A percentile compares a stretch with the other conserved stretches of the same genome.
phyloP scores from a whole-genome alignment of 2,113 vertebrate species.

The Charina bottae region DNA sequence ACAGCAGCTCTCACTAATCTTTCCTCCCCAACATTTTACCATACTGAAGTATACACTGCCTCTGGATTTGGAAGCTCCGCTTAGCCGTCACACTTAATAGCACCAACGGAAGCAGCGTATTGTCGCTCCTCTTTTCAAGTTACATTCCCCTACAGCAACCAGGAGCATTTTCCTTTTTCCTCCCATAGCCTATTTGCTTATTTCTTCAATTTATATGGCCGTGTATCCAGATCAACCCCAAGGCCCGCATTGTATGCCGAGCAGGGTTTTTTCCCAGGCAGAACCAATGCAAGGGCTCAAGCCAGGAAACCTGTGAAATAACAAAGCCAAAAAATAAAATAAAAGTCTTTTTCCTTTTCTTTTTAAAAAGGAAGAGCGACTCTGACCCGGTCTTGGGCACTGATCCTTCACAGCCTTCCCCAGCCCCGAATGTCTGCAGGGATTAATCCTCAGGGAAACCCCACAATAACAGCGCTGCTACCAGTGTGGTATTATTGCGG shows the following conservation, averaged over 20 bases:
- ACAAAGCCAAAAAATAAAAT: neutral
- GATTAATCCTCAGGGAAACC: neutral
- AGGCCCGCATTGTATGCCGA: neutral
- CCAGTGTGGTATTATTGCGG: neutral
- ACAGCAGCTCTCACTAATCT: too few species aligned
- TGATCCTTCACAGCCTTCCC: neutral
- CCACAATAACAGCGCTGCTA: neutral
- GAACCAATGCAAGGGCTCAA: neutral
- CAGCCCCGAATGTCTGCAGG: too few species aligned
- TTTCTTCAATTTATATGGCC: neutral
- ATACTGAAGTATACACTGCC: neutral
- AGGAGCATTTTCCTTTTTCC: neutral
- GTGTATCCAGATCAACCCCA: neutral
- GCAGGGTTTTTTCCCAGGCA: neutral
- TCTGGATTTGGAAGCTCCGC: neutral
- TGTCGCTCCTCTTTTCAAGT: neutral
- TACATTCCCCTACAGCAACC: neutral
- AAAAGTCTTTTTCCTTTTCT: neutral
- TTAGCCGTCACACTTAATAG: neutral
- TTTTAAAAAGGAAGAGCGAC: neutral
- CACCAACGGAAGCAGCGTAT: neutral
- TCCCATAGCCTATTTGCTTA: neutral
- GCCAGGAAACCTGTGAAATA: neutral
- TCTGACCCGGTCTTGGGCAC: neutral
- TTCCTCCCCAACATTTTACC: neutral